Evolutionary conservation across 2,113 vertebrate genomes (phyloP).

Genomic region (Elachura formosa): DNA sequence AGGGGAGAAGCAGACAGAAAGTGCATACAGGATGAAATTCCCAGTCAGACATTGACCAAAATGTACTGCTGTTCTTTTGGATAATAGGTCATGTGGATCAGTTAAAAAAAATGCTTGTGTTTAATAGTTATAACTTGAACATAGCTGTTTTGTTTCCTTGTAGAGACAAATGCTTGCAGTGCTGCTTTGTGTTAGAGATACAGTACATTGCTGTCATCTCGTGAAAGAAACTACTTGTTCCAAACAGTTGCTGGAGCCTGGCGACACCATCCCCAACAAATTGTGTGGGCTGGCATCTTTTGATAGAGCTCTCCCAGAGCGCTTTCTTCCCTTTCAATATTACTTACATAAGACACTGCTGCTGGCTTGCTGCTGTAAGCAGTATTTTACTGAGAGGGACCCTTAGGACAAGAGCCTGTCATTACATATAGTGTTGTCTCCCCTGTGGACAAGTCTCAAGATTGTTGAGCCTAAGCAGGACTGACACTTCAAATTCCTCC

Average conservation of each 20-base stretch:
- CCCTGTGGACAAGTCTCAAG: slow-evolving; percentile 38
- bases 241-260: slow-evolving; percentile 24
- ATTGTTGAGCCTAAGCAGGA: slow-evolving; percentile 63
- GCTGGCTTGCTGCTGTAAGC: slow-evolving; percentile 61
- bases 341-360: slow-evolving; percentile 47
- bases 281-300: slow-evolving; percentile 30
- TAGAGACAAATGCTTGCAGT: background rate
- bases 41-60: background rate
- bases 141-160: background rate
- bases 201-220: background rate
- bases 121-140: background rate
- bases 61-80: background rate
- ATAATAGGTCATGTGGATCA: background rate
- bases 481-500: slow-evolving; percentile 65
- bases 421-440: slow-evolving; percentile 27
- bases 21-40: background rate
- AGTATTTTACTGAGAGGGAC: slow-evolving; percentile 49
- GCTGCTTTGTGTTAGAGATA: background rate
- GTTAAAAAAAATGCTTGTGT: background rate
- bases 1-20: background rate
- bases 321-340: slow-evolving; percentile 51
- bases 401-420: slow-evolving; percentile 60
- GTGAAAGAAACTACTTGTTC: slow-evolving; percentile 38
- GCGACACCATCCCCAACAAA: slow-evolving; percentile 34
- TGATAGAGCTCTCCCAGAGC: slow-evolving; percentile 47